Evolutionary conservation across 2,888 invertebrate genomes (phyloP), one percentile per base, ranked within the genome.

Genomic region (Cantharis lateralis): DNA sequence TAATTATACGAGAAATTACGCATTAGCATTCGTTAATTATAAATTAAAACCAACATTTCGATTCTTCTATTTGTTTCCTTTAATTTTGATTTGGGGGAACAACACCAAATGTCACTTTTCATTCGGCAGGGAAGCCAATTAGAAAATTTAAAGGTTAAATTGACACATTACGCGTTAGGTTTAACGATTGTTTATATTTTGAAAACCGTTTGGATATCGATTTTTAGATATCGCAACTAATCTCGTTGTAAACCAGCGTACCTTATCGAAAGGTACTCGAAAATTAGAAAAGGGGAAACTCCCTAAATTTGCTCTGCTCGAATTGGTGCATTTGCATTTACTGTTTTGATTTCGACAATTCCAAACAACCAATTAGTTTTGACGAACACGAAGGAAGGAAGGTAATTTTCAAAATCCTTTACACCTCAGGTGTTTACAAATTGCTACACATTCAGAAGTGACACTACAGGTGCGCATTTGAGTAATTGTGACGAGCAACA

Each of bases 1-100:
- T 62, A 73, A 73, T 73, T 73, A 68, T 61, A 68, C 68, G 62
- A 20, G 48, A 63, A 73, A 70, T 76, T 76, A 70, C 69, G 61
- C 72, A 66, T 64, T 70, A 66, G 32, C 15, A 32, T 70, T 48
- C 10, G 70, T 70, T 70, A 15, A 20, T n/a, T 68, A 15, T 20
- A 68, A 48, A 48, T 48, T 48, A 48, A 48, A 48, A n/a, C 32
- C 1, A n/a, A 48, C 5, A n/a, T 48, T 48, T 48, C 1, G 32
- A 4, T n/a, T 48, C 32, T 48, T 48, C n/a, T 5, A n/a, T 48
- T 48, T 5, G n/a, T 48, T 48, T 48, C 5, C 32, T 48, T 48
- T 48, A n/a, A n/a, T 48, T 48, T 48, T 48, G 5, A 2, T 48
- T 3, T n/a, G 3, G 32, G 32, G 32, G n/a, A 48, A 48, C 32